Percentiles rank a stretch among this genome's conserved stretches.
Evolutionary conservation across 2,888 invertebrate species (phyloP).

Genomic region (Spodoptera littoralis): DNA sequence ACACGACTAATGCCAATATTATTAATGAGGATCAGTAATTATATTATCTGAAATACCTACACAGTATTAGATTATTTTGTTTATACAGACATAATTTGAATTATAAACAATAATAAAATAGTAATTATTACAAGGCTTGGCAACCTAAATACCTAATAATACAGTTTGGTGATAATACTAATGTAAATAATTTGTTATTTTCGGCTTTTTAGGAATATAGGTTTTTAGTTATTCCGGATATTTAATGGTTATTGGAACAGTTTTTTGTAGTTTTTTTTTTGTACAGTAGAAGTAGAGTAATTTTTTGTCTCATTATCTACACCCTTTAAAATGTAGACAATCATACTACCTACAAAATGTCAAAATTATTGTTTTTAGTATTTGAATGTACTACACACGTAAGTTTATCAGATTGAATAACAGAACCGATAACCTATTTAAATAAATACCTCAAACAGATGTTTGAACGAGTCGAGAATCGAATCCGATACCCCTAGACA

Average conservation of each 20-base stretch:
- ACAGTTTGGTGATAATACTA: slow-evolving; percentile 4
- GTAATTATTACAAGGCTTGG: slow-evolving; percentile 20
- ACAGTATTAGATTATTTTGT: slow-evolving; percentile 4
- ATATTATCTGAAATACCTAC: slow-evolving; percentile 17
- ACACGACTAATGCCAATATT: slow-evolving; percentile 4
- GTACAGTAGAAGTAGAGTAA: no score
- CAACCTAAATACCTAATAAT: slow-evolving; percentile 8
- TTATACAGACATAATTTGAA: slow-evolving; percentile 11
- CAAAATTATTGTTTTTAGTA: no score
- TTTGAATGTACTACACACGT: no score
- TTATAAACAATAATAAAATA: slow-evolving; percentile 1
- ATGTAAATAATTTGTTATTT: neutral
- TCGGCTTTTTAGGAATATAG: slow-evolving; percentile 6
- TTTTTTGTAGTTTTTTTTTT: neutral
- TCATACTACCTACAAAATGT: no score
- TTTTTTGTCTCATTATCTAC: no score
- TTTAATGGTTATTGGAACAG: neutral
- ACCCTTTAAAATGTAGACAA: no score
- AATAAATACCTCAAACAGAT: no score
- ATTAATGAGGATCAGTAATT: neutral
- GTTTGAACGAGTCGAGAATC: no score
- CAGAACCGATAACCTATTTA: no score
- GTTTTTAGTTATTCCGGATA: slow-evolving; percentile 4
- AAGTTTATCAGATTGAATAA: no score
- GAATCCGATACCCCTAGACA: no score